Evolutionary conservation across 2,888 invertebrate genomes (phyloP).

Genomic region (Chrysina gloriosa): DNA sequence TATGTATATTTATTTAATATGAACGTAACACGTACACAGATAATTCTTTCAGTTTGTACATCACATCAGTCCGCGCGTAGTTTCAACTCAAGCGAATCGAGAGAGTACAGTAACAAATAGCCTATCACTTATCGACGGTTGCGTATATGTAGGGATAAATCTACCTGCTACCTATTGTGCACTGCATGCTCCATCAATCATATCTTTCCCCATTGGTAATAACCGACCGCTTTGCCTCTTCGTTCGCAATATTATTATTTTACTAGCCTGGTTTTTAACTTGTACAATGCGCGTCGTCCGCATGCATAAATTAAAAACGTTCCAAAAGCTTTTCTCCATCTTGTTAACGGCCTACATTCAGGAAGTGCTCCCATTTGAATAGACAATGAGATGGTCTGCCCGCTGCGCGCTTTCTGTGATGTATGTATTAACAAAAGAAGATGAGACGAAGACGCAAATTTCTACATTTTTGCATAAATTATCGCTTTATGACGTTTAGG

Average conservation of each 20-base stretch:
- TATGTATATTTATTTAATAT: not conserved
- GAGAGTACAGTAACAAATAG: conserved; percentile 51
- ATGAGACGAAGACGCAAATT: no score
- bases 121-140: conserved; percentile 52
- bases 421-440: no score
- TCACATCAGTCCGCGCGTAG: not conserved
- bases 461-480: conserved; percentile 40
- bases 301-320: conserved; percentile 34
- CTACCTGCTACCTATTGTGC: conserved; percentile 57
- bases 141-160: conserved; percentile 53
- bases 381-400: conserved; percentile 27
- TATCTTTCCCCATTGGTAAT: conserved; percentile 43
- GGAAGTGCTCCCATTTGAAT: conserved; percentile 27
- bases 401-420: conserved; percentile 23
- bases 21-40: not conserved
- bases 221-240: conserved; percentile 3
- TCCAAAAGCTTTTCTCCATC: conserved; percentile 17
- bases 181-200: conserved; percentile 56
- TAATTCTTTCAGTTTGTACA: conserved; percentile 17
- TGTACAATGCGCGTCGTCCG: not conserved
- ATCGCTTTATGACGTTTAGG: conserved; percentile 35
- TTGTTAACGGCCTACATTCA: conserved; percentile 18
- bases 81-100: conserved; percentile 25
- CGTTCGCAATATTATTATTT: conserved; percentile 21
- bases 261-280: conserved; percentile 11